Conservation (phyloP, 2,113 vertebrate species). For the Mus musculus region DNA sequence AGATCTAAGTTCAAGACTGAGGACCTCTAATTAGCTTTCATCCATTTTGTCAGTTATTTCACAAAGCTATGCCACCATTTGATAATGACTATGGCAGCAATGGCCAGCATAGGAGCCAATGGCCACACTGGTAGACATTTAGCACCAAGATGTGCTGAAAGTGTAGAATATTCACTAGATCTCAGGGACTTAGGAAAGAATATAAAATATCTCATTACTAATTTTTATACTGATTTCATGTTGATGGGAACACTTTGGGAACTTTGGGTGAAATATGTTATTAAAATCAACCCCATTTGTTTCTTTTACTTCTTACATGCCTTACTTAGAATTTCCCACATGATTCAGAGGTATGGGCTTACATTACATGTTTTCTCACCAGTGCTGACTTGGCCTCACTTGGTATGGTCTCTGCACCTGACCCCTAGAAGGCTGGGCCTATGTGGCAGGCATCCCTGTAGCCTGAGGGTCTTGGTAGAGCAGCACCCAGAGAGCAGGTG, state of each 20-base stretch:
- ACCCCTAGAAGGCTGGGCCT: background rate
- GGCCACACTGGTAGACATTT: background rate
- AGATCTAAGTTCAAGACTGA: background rate
- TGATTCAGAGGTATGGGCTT: background rate
- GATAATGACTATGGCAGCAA: background rate
- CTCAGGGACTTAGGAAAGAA: slow-evolving; percentile 19
- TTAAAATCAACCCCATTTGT: background rate
- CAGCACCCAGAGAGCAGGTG: background rate
- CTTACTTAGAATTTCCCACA: background rate
- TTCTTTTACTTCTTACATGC: background rate
- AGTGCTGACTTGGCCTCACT: background rate
- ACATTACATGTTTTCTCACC: background rate
- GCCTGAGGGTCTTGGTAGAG: background rate
- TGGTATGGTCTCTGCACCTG: background rate
- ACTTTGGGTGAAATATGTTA: background rate
- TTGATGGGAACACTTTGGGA: slow-evolving; percentile 15
- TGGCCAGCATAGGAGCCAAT: background rate
- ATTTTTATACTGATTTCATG: background rate
- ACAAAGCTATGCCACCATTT: background rate
- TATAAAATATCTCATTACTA: background rate
- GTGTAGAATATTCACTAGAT: background rate
- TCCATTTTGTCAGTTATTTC: background rate
- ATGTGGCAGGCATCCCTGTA: background rate
- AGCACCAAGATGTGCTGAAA: background rate
- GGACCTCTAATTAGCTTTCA: background rate